phyloP scores from a whole-genome alignment of 2,888 invertebrate genomes.

The Dorcus hopei region DNA sequence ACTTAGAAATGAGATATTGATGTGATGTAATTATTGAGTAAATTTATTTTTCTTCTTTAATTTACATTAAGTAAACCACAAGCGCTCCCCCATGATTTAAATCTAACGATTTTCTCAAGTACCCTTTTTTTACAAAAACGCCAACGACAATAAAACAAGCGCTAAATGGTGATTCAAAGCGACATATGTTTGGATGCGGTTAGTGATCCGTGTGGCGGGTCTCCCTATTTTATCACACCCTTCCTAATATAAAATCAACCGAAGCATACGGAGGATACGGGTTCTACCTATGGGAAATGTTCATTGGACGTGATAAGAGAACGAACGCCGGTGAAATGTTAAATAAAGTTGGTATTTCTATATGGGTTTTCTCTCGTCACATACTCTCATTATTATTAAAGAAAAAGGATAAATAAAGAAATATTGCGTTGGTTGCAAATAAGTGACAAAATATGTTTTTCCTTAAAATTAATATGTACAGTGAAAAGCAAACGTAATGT shows the following conservation, averaged over 20 bases:
- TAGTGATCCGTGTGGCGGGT: neutral
- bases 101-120: conserved; percentile 1
- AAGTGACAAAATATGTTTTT: too few relatives aligned
- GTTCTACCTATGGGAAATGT: conserved; percentile 7
- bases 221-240: conserved; percentile 10
- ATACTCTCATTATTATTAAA: too few relatives aligned
- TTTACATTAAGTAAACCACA: too few relatives aligned
- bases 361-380: neutral
- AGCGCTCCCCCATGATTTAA: neutral
- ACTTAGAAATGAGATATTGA: too few relatives aligned
- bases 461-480: too few relatives aligned
- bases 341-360: neutral
- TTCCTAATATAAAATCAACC: conserved; percentile 14
- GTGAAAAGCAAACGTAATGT: too few relatives aligned
- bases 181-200: conserved; percentile 2
- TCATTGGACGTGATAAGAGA: too few relatives aligned
- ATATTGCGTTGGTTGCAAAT: too few relatives aligned
- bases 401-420: too few relatives aligned
- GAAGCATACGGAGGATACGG: conserved; percentile 18
- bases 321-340: neutral
- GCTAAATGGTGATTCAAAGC: neutral
- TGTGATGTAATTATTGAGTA: too few relatives aligned
- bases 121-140: neutral
- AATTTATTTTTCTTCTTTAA: too few relatives aligned
- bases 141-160: neutral